Conservation (phyloP, 2,797 vertebrate genomes). For the Sebastes cheni region DNA sequence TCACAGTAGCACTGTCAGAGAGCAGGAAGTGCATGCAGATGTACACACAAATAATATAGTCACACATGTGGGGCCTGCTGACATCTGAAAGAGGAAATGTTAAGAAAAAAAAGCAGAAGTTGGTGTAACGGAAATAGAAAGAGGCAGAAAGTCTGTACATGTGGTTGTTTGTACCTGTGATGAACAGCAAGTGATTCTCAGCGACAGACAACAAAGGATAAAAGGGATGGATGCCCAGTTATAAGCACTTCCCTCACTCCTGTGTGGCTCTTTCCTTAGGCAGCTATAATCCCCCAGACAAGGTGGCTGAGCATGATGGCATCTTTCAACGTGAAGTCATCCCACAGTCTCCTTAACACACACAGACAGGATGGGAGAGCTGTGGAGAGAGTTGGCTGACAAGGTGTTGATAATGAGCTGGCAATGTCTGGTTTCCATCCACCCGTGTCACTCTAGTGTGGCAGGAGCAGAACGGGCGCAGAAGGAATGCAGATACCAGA, state of each 20-base stretch:
- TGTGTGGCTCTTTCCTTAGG: conserved; percentile 15
- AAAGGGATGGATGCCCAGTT: conserved; percentile 22
- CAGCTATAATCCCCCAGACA: conserved; percentile 43
- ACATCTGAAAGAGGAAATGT: conserved; percentile 66
- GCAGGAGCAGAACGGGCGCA: conserved; percentile 8
- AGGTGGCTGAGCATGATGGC: conserved; percentile 21
- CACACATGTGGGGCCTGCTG: conserved; percentile 16
- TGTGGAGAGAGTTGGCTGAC: conserved; percentile 51
- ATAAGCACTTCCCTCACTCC: conserved; percentile 21
- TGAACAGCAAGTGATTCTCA: conserved; percentile 18
- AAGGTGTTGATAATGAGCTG: conserved; percentile 67
- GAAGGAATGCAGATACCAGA: conserved; percentile 32
- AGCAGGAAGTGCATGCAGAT: conserved; percentile 65
- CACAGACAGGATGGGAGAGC: conserved; percentile 25
- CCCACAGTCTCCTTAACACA: conserved; percentile 14
- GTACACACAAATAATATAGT: background rate
- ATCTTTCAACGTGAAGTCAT: conserved; percentile 39
- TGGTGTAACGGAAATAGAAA: conserved; percentile 42
- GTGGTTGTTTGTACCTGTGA: conserved; percentile 32
- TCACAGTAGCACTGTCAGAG: conserved; percentile 55
- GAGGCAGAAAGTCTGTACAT: conserved; percentile 1
- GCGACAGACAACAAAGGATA: conserved; percentile 4
- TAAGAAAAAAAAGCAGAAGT: conserved; percentile 38
- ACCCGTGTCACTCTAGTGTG: conserved; percentile 42
- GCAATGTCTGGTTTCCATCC: conserved; percentile 61